Base-by-base conservation (phyloP, 2,113 vertebrate species). In the Poecile atricapillus region DNA sequence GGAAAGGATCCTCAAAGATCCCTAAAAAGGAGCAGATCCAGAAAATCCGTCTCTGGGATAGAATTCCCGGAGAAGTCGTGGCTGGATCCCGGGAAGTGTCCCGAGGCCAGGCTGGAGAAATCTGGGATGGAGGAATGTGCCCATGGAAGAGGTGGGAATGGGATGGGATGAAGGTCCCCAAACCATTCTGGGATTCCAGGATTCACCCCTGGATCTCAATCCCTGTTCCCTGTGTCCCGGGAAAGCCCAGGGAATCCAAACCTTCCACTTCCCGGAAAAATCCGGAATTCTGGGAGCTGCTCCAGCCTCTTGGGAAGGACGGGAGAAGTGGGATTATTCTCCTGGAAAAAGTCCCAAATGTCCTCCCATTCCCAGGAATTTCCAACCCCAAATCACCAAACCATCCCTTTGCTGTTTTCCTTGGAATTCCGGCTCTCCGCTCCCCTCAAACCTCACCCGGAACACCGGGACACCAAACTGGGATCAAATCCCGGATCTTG, bases 401-500 rank as follows among this genome's bases (percentile, higher is more conserved):
- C 3, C 31, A 1, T 52, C 39, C 27, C 64, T 78, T 12, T 4
- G 49, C 49, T 23, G 8, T 10, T 49, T 49, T 63, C 14, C 2
- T 1, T 1, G 25, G 47, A 67, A 37, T 52, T 22, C 2, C 1
- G 9, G 21, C 43, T 46, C 70, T 21, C 49, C 0, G 15, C 7
- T 58, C 47, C 39, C 74, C 23, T 27, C 63, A 8, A 41, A 25
- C 28, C 23, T 30, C 35, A 16, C 50, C 15, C 5, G 9, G 49
- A 50, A 67, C 39, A 22, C 25, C 3, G 2, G 27, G 50, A 25
- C 16, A 5, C 3, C 2, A 39, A 39, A 0, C 37, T 3, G 5
- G 64, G 31, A 21, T 20, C 46, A 6, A 22, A 35, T 30, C 5
- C 15, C 15, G 0, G 49, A 18, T 31, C 15, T 7, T 0, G 15